Base-by-base conservation (phyloP, 1,140 invertebrate genomes). In the Tetranychus urticae region DNA sequence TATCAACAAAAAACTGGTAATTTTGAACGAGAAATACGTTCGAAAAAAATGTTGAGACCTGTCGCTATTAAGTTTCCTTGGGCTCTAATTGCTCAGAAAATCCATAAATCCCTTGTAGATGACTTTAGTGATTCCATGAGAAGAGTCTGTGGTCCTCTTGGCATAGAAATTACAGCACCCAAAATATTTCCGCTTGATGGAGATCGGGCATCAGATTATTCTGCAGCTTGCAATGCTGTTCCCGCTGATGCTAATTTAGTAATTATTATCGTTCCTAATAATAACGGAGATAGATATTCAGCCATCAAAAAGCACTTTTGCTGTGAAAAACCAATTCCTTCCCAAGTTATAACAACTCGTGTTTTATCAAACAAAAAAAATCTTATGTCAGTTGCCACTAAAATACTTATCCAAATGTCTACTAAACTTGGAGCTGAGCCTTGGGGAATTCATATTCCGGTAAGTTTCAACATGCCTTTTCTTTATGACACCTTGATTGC, bases 271-370 rank as follows among this genome's bases (percentile, higher is more conserved):
- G 76, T 86, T 1, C 75, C 79, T 0, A 82, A 81, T 39, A 81
- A 81, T 61, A 77, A 80, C 56, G 39, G 7, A 2, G 50, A 52
- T 23, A 23, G 77, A 31, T 93, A 93, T 66, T 74, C 78, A 36
- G 81, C 82, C 0, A 83, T 93, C 1, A 93, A 94, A 67, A 87
- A 87, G 67, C 81, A 86, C 50, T 84, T 83, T 61, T 84, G 79
- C 60, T 76, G 87, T 0, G 87, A 92, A 46, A 64, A 61, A 39
- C 60, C 54, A 59, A 69, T 75, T 34, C 69, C 74, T 6, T 73
- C 72, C 58, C 88, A 93, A 74, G 82, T 89, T 14, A 75, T 89
- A 1, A 70, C 82, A 0, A 67, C 69, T 0, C 78, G 76, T 58
- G 75, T 85, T 54, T 70, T 78, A 0, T 63, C 54, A 3, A 75